Evolutionary conservation across 2,113 vertebrate species (phyloP).

Genomic region (Burhinus bistriatus): DNA sequence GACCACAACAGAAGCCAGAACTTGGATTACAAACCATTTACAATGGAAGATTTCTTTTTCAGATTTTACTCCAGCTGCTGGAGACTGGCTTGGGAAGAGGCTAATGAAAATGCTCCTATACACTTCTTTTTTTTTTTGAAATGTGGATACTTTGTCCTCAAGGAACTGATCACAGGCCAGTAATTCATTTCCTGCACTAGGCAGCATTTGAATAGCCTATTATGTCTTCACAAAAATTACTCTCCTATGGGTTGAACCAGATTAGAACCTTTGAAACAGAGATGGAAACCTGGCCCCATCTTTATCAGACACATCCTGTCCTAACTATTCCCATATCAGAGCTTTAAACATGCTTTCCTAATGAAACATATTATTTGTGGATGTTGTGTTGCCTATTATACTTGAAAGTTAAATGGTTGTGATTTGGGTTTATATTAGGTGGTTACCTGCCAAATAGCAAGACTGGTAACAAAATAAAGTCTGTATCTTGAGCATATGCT

Average conservation of each 20-base stretch:
- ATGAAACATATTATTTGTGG: neutral
- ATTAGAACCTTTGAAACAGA: neutral
- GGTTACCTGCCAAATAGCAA: neutral
- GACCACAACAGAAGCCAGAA: neutral
- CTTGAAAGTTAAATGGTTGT: neutral
- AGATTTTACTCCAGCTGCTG: neutral
- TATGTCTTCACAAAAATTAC: neutral
- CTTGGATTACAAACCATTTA: neutral
- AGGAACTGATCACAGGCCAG: neutral
- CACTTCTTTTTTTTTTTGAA: neutral
- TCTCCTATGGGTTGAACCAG: neutral
- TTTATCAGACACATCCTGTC: neutral
- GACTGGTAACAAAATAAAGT: neutral
- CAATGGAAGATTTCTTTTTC: neutral
- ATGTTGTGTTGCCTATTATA: neutral
- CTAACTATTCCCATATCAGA: neutral
- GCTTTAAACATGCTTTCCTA: neutral
- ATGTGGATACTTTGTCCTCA: neutral
- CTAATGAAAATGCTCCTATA: neutral
- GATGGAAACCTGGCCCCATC: neutral
- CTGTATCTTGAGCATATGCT: neutral
- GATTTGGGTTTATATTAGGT: neutral
- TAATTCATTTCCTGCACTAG: neutral
- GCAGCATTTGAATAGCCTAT: neutral
- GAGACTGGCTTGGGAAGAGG: neutral